phyloP scores from a whole-genome alignment of 2,888 invertebrate species.

The Tipula vernalis region DNA sequence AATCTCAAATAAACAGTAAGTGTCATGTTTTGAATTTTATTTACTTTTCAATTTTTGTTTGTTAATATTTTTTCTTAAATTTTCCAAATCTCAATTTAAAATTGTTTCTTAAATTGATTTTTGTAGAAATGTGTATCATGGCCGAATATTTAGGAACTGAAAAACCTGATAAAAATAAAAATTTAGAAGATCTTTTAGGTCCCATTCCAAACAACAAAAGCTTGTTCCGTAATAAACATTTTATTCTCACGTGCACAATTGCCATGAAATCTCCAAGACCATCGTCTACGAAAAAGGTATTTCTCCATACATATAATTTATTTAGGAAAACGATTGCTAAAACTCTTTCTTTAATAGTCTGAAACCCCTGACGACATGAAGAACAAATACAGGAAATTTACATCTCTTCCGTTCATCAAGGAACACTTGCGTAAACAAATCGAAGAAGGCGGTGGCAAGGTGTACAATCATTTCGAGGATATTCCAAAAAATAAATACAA shows the following conservation, averaged over 20 bases:
- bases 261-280: conserved; percentile 19
- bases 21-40: neutral
- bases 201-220: conserved; percentile 39
- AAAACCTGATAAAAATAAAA: conserved; percentile 14
- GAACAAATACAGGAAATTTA: conserved; percentile 38
- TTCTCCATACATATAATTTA: neutral
- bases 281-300: neutral
- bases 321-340: neutral
- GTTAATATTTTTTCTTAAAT: conserved; percentile 9
- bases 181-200: conserved; percentile 35
- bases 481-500: conserved; percentile 42
- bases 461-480: conserved; percentile 47
- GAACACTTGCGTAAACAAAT: conserved; percentile 48
- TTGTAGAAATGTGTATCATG: conserved; percentile 19
- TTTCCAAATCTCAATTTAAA: neutral
- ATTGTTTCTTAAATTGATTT: conserved; percentile 6
- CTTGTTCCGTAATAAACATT: conserved; percentile 42
- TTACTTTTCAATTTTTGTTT: neutral
- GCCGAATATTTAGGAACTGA: conserved; percentile 19
- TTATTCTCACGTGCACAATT: conserved; percentile 45
- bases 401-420: conserved; percentile 37
- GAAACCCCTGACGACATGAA: conserved; percentile 12
- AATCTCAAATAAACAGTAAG: conserved; percentile 39
- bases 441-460: conserved; percentile 46
- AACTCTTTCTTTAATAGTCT: neutral